Base-by-base conservation (phyloP, 2,888 invertebrate genomes). In the Mythimna ferrago region DNA sequence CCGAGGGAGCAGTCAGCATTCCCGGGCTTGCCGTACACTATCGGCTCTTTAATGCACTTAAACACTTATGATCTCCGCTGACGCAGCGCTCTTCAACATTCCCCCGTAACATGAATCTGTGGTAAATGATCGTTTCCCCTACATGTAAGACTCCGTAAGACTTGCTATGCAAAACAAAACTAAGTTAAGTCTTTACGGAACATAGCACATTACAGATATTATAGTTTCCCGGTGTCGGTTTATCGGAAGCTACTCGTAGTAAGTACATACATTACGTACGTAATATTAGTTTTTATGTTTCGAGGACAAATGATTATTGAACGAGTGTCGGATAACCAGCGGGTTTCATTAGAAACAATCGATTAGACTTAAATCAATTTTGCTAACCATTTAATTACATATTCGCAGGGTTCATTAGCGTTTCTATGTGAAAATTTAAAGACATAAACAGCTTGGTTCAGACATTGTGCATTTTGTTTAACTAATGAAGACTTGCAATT, bases 301-400 rank as follows among this genome's bases (percentile, higher is more conserved):
- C 87, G 88, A 91, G 89, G 90, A 87, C 90, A 78, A 82, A 86
- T 85, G 80, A 83, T 81, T 82, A 80, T 71, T 82, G 82, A 81
- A 86, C 80, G 82, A 80, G 84, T 87, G 74, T 82, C 82, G 73
- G 68, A 76, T 85, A 86, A 80, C 74, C 70, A 66, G 65, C 38
- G 76, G n/a, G 70, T 81, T 80, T 72, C 73, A 87, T 82, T 82
- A 78, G 76, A 72, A 76, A 84, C 76, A 80, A 85, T 77, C 73
- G 80, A 81, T 83, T 67, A 67, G 53, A 68, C 66, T 78, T 71
- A 64, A 48, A 71, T 57, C n/a, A 60, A 78, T 66, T 78, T 66
- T 68, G 58, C 75, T 78, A 78, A 57, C 44, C 10, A 68, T 78
- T 65, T 60, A 41, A 51, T 38, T 53, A 66, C 56, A 19, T 76